These are phyloP conservation scores for Mactra quadrangularis DNA, from an alignment of 1,140 invertebrate genomes.

Conservation along the genomic window DNA sequence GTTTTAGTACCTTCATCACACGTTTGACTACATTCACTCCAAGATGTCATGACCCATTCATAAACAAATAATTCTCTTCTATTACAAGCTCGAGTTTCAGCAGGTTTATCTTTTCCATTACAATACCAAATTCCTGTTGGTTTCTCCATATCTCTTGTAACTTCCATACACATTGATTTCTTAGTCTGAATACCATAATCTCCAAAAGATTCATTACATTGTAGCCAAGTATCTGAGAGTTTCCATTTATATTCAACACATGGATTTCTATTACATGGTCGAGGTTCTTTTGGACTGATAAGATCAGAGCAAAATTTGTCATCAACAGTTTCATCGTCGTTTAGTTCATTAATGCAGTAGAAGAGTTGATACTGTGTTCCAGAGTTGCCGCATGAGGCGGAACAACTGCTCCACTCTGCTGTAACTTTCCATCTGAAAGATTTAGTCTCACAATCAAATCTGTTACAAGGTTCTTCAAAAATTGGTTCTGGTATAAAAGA, in stretches of 20 bases:
- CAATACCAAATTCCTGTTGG: conserved; percentile 27
- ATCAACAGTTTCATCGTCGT: background rate
- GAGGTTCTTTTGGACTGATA: conserved; percentile 17
- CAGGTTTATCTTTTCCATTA: background rate
- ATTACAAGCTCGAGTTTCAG: conserved; percentile 38
- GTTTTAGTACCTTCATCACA: conserved; percentile 4
- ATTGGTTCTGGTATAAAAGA: conserved; percentile 14
- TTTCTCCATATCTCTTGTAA: background rate
- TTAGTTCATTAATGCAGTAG: conserved; percentile 85
- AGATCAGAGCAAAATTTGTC: conserved; percentile 47
- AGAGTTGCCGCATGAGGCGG: conserved; percentile 86
- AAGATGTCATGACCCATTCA: conserved; percentile 11
- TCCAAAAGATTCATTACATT: conserved; percentile 50
- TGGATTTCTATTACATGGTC: conserved; percentile 31
- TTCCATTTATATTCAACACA: conserved; percentile 45
- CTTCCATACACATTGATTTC: conserved; percentile 22
- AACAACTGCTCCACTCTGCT: conserved; percentile 88
- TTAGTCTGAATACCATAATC: background rate
- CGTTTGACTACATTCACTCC: conserved; percentile 47
- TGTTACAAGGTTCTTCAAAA: conserved; percentile 38
- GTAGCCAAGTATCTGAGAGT: conserved; percentile 8
- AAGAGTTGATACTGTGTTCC: conserved; percentile 87
- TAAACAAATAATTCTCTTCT: conserved; percentile 27
- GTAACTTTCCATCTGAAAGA: conserved; percentile 84
- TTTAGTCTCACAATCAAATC: conserved; percentile 1